These are phyloP conservation scores for Xenopus laevis DNA, from an alignment of 2,113 vertebrate genomes.

Conservation along the genomic window DNA sequence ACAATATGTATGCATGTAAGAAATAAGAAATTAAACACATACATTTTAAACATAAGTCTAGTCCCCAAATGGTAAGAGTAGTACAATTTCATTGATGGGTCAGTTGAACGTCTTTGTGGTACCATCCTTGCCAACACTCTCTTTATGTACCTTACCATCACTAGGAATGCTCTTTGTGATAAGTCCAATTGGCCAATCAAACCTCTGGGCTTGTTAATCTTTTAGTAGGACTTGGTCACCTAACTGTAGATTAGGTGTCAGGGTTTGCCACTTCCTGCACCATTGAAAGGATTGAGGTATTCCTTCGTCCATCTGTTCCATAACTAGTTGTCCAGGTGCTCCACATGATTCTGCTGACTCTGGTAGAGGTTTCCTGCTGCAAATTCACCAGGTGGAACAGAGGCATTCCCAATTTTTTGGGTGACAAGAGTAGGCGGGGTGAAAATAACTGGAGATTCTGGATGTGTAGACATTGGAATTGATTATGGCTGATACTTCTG, in stretches of 20 bases:
- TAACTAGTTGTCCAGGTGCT: slow-evolving; percentile 7
- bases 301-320: slow-evolving; percentile 1
- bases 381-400: neutral
- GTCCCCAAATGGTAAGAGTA: too few species aligned
- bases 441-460: neutral
- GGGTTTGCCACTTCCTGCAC: slow-evolving; percentile 6
- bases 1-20: too few species aligned
- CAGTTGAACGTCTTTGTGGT: too few species aligned
- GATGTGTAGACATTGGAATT: neutral
- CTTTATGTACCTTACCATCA: too few species aligned
- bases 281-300: slow-evolving; percentile 5
- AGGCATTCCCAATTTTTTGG: too few species aligned
- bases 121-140: too few species aligned
- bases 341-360: neutral
- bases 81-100: too few species aligned
- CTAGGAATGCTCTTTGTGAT: neutral
- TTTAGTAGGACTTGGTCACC: slow-evolving; percentile 1
- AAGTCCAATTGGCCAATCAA: slow-evolving; percentile 21
- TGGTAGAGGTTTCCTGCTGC: neutral
- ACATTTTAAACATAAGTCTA: too few species aligned
- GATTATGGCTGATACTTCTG: neutral
- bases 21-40: too few species aligned
- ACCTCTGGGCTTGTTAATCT: neutral
- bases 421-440: too few species aligned
- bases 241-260: neutral